Evolutionary conservation across 2,888 invertebrate genomes (phyloP), one percentile per base, ranked within the genome.

Genomic region (Eristalis intricaria): DNA sequence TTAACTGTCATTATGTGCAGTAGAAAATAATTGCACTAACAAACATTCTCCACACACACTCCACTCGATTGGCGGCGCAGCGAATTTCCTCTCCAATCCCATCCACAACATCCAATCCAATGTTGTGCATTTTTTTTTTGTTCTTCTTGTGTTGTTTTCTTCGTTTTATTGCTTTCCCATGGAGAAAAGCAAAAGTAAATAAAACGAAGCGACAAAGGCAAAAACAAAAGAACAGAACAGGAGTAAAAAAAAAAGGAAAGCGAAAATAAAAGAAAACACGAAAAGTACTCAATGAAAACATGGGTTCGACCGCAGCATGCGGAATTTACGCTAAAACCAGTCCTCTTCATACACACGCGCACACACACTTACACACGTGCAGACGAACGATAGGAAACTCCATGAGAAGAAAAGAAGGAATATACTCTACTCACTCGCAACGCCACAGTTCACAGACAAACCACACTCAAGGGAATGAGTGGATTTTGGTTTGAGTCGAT

Each of bases 221-320:
- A 65, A 38, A 40, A 65, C 22, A 38, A 13, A 40, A 13, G 56
- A 56, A 29, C 73, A 80, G 74, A 74, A 56, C 68, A 75, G 74
- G 43, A 84, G 77, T n/a, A 50, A 50, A 19, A 50, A 50, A 43
- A 50, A 50, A 50, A 50, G 60, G 26, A 60, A 60, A 60, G 60
- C 29, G 50, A 60, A 60, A 29, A 60, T 26, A 26, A 19, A 60
- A 13, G 60, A 60, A 29, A 60, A 60, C 23, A 29, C n/a, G 23
- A 43, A 68, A 84, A 79, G 69, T 75, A 66, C 80, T 79, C 80
- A 84, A 80, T 79, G 84, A 80, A 84, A 84, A 80, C 75, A 66
- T 43, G 60, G 73, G 23, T 60, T 23, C 60, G 23, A 60, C 43
- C 43, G 50, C 50, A 50, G 50, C 50, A 8, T 50, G 8, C 50